Percentiles rank a stretch among this genome's conserved stretches.
Evolutionary conservation across 2,888 invertebrate species (phyloP).

Genomic region (Panzeria rudis): DNA sequence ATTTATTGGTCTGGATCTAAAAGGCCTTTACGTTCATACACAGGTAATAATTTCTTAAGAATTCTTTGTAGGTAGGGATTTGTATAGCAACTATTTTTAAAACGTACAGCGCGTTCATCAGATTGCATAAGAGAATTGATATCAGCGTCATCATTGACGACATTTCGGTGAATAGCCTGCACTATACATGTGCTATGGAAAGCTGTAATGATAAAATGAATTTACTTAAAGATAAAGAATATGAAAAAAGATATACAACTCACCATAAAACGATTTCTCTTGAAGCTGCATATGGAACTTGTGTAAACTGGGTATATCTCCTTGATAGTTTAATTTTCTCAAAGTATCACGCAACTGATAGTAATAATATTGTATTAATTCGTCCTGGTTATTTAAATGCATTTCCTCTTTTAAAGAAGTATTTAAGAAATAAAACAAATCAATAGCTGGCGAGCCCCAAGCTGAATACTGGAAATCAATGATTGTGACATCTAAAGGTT

Average conservation of each 20-base stretch:
- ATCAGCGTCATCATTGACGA: conserved; percentile 81
- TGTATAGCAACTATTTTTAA: conserved; percentile 79
- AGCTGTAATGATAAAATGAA: conserved; percentile 73
- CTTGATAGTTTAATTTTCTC: conserved; percentile 76
- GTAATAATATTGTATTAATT: conserved; percentile 80
- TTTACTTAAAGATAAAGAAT: neutral
- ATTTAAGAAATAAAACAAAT: conserved; percentile 82
- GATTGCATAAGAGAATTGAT: conserved; percentile 80
- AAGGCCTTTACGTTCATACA: conserved; percentile 80
- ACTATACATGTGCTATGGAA: conserved; percentile 79
- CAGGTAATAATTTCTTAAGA: conserved; percentile 78
- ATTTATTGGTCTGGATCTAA: conserved; percentile 78
- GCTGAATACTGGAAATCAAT: conserved; percentile 83
- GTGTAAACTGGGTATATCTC: conserved; percentile 74
- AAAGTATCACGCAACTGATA: conserved; percentile 77
- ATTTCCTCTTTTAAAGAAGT: conserved; percentile 80
- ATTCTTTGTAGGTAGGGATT: conserved; percentile 79
- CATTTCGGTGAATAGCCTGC: conserved; percentile 80
- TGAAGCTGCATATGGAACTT: conserved; percentile 75
- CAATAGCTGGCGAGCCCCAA: conserved; percentile 83
- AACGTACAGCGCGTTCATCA: conserved; percentile 77
- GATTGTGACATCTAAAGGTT: conserved; percentile 79
- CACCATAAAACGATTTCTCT: conserved; percentile 76
- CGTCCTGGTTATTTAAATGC: conserved; percentile 79
- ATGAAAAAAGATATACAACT: conserved; percentile 9